Conservation (phyloP, 2,113 vertebrate species). For the Plectropomus leopardus region DNA sequence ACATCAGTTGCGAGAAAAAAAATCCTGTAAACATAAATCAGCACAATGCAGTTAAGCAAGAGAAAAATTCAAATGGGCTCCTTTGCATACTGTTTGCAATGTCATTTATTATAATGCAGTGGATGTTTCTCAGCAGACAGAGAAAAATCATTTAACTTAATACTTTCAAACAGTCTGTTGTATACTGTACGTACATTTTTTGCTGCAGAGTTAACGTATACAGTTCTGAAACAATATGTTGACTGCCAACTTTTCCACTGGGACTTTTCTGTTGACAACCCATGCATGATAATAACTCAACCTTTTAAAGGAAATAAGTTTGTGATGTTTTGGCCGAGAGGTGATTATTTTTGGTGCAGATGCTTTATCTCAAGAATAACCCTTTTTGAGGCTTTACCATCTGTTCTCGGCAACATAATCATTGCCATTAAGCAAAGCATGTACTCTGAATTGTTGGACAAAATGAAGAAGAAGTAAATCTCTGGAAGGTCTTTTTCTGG, state of each 20-base stretch:
- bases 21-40: slow-evolving; percentile 60
- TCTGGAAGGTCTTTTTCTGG: slow-evolving; percentile 5
- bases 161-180: slow-evolving; percentile 10
- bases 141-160: slow-evolving; percentile 17
- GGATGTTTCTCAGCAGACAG: slow-evolving; percentile 36
- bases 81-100: slow-evolving; percentile 17
- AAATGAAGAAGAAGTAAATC: not conserved
- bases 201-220: not conserved
- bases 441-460: not conserved
- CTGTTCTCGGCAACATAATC: not conserved
- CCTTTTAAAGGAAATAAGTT: not conserved
- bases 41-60: slow-evolving; percentile 28
- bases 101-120: slow-evolving; percentile 52
- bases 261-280: not conserved
- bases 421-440: not conserved
- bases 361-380: not conserved
- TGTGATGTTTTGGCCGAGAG: not conserved
- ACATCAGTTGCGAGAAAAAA: slow-evolving; percentile 10
- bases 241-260: not conserved
- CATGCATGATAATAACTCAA: not conserved
- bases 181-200: not conserved
- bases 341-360: not conserved
- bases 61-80: slow-evolving; percentile 46
- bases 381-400: not conserved
- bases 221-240: slow-evolving; percentile 1